phyloP scores from a whole-genome alignment of 2,113 vertebrate species.

The Corythornis vintsioides region DNA sequence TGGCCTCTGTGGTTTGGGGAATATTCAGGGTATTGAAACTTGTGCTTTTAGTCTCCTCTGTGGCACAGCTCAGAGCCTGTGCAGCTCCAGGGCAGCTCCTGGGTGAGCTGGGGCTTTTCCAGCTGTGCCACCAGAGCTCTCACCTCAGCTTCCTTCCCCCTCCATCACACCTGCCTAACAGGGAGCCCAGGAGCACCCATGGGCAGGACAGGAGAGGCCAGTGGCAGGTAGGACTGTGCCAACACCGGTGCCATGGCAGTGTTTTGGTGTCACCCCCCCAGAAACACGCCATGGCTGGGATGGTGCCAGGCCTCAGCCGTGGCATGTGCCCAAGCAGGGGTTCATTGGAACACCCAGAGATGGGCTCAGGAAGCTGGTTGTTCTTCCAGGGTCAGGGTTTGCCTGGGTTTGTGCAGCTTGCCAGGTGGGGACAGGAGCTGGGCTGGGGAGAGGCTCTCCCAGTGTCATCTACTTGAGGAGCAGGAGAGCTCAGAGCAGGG shows the following conservation, averaged over 20 bases:
- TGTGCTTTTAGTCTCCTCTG: accelerated
- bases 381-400: not conserved
- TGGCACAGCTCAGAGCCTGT: not conserved
- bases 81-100: too few species aligned
- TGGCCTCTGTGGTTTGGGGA: not conserved
- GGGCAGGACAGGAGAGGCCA: not conserved
- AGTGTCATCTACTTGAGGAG: not conserved
- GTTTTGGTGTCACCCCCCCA: not conserved
- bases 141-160: not conserved
- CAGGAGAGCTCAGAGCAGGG: not conserved
- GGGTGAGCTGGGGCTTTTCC: not conserved
- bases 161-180: too few species aligned
- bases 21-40: accelerated
- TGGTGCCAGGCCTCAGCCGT: accelerated
- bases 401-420: accelerated
- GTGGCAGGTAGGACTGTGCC: accelerated
- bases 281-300: accelerated
- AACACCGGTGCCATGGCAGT: accelerated
- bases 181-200: not conserved
- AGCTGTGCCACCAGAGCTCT: not conserved
- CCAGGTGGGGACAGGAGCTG: not conserved
- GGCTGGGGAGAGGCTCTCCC: not conserved
- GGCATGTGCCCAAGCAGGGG: accelerated
- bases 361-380: not conserved
- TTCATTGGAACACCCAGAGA: not conserved